Evolutionary conservation across 2,113 vertebrate species (phyloP).

Genomic region (Toxotes chatareus): DNA sequence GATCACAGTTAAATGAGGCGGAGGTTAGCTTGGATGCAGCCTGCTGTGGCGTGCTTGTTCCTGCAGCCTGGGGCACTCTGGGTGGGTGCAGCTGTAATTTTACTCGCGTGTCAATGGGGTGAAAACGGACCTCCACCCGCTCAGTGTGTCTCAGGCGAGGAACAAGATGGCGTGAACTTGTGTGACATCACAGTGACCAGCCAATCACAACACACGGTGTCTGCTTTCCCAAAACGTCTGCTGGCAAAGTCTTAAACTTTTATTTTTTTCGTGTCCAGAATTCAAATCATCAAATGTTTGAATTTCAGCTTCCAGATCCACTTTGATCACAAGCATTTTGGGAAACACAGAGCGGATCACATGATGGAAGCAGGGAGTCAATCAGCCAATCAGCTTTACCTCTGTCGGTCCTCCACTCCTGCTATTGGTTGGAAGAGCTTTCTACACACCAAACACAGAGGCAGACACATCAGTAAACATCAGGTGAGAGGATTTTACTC

Average conservation of each 20-base stretch:
- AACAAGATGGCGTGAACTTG: slow-evolving; percentile 26
- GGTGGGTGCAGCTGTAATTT: slow-evolving; percentile 39
- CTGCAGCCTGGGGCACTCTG: slow-evolving; percentile 40
- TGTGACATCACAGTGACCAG: slow-evolving; percentile 61
- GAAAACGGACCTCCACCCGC: slow-evolving; percentile 4
- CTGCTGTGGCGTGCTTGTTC: slow-evolving; percentile 32
- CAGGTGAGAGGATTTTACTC: slow-evolving; percentile 17
- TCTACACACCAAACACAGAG: slow-evolving; percentile 92
- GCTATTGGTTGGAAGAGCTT: slow-evolving; percentile 90
- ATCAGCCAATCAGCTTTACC: slow-evolving; percentile 85
- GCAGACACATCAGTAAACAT: slow-evolving; percentile 76
- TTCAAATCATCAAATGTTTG: too few species aligned
- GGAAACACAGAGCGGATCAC: slow-evolving; percentile 60
- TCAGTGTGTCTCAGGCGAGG: slow-evolving; percentile 41
- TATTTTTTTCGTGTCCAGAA: too few species aligned
- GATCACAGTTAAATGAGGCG: slow-evolving; percentile 25
- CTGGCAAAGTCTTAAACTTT: background rate
- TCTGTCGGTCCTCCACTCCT: slow-evolving; percentile 84
- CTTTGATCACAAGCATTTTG: slow-evolving; percentile 54
- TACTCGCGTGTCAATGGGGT: slow-evolving; percentile 1
- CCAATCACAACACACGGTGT: slow-evolving; percentile 70
- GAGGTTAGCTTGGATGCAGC: slow-evolving; percentile 50
- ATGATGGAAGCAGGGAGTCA: slow-evolving; percentile 70
- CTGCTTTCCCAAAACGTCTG: slow-evolving; percentile 71
- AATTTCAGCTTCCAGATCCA: background rate